Conservation (phyloP, 1,140 invertebrate species). For the Listronotus oregonensis region DNA sequence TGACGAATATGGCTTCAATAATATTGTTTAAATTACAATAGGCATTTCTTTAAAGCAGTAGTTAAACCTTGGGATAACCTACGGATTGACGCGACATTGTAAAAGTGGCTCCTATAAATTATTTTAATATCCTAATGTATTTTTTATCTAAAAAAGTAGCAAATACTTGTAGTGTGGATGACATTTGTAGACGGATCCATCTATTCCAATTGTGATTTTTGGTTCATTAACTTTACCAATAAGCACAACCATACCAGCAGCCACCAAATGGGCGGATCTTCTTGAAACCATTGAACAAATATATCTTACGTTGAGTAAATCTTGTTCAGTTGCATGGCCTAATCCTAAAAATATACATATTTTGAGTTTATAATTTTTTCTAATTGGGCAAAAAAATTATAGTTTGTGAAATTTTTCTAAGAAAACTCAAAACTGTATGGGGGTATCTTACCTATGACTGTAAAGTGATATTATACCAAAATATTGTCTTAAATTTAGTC, state of each 20-base stretch:
- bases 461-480: no score
- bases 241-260: slow-evolving; percentile 81
- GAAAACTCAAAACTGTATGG: no score
- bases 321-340: slow-evolving; percentile 71
- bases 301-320: slow-evolving; percentile 60
- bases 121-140: no score
- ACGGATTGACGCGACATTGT: no score
- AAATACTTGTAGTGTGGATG: slow-evolving; percentile 86
- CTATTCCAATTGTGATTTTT: slow-evolving; percentile 92
- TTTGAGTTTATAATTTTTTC: not conserved
- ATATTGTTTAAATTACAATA: no score
- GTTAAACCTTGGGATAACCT: no score
- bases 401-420: not conserved
- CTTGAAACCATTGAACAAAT: slow-evolving; percentile 90
- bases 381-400: not conserved
- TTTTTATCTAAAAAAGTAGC: no score
- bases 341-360: slow-evolving; percentile 58
- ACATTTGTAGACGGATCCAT: slow-evolving; percentile 97
- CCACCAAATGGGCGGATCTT: slow-evolving; percentile 90
- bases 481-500: not conserved
- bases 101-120: no score
- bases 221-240: slow-evolving; percentile 85
- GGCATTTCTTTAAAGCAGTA: no score
- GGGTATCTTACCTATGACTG: no score
- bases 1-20: no score